A percentile compares a stretch with the other conserved stretches of the same genome.
Evolutionary conservation across 2,888 invertebrate species (phyloP).

Genomic region (Dryadula phaetusa): DNA sequence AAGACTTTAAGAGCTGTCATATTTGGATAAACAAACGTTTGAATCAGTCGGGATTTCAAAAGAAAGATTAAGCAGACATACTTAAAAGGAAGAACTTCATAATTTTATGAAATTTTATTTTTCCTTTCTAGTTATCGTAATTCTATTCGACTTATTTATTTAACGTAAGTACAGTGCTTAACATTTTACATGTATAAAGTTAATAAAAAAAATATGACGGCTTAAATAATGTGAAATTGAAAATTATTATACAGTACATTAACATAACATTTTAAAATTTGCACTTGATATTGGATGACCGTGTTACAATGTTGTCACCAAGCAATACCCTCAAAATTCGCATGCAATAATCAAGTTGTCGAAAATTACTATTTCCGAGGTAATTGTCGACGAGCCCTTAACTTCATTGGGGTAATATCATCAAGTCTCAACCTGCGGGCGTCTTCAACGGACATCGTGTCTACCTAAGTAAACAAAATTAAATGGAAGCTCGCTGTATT

Average conservation of each 20-base stretch:
- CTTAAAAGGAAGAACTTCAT: slow-evolving; percentile 11
- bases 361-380: slow-evolving; percentile 55
- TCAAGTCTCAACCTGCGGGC: slow-evolving; percentile 49
- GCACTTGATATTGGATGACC: neutral
- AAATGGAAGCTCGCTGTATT: slow-evolving; percentile 22
- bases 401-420: slow-evolving; percentile 64
- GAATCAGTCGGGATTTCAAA: slow-evolving; percentile 19
- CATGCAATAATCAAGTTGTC: slow-evolving; percentile 44
- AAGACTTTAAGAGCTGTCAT: slow-evolving; percentile 32
- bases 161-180: too few species aligned
- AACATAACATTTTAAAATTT: neutral
- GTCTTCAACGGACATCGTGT: slow-evolving; percentile 33
- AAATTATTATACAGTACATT: neutral
- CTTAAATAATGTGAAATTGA: neutral
- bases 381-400: slow-evolving; percentile 57
- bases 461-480: slow-evolving; percentile 34
- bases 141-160: too few species aligned
- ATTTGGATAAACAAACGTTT: slow-evolving; percentile 26
- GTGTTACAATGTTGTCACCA: neutral
- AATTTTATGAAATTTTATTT: neutral
- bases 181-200: too few species aligned
- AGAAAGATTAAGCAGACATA: slow-evolving; percentile 17
- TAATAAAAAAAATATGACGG: too few species aligned
- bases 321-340: slow-evolving; percentile 14
- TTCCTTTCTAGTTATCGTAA: neutral